Percentiles rank a stretch among this genome's conserved stretches.
These are phyloP conservation scores for Colostygia pectinataria DNA, from an alignment of 2,888 invertebrate genomes.

Conservation along the genomic window DNA sequence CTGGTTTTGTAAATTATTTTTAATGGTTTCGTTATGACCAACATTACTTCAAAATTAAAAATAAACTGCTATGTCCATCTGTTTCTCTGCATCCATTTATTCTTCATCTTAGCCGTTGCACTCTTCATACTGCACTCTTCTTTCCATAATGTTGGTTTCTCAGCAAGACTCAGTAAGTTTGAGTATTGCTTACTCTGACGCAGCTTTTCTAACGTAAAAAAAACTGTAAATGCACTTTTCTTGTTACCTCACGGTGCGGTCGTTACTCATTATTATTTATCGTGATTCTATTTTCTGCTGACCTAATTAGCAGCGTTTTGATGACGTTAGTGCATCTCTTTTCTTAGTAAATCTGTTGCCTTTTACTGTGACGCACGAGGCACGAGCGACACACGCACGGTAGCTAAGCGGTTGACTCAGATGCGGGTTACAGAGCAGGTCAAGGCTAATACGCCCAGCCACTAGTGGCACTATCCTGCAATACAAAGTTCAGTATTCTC, in stretches of 20 bases:
- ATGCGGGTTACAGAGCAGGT: slow-evolving; percentile 42
- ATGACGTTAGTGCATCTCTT: slow-evolving; percentile 15
- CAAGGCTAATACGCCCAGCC: slow-evolving; percentile 58
- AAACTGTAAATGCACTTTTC: not conserved
- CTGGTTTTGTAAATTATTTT: not conserved
- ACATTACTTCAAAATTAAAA: too few species aligned
- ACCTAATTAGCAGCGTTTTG: slow-evolving; percentile 9
- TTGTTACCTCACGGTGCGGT: not conserved
- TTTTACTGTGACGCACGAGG: slow-evolving; percentile 22
- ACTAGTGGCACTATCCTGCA: slow-evolving; percentile 56
- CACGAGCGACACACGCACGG: slow-evolving; percentile 20
- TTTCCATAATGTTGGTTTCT: too few species aligned
- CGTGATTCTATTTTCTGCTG: slow-evolving; percentile 5
- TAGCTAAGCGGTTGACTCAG: slow-evolving; percentile 15
- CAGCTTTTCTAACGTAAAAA: too few species aligned
- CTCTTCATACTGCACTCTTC: too few species aligned
- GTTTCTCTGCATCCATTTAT: too few species aligned
- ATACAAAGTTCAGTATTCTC: slow-evolving; percentile 55
- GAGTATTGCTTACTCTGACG: too few species aligned
- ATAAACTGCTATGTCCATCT: too few species aligned
- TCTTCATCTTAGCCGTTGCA: too few species aligned
- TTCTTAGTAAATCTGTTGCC: slow-evolving; percentile 4
- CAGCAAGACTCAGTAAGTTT: too few species aligned
- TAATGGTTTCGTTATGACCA: too few species aligned
- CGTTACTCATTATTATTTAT: not conserved